Conservation (phyloP, 2,888 invertebrate species). For the Agrotis segetum region DNA sequence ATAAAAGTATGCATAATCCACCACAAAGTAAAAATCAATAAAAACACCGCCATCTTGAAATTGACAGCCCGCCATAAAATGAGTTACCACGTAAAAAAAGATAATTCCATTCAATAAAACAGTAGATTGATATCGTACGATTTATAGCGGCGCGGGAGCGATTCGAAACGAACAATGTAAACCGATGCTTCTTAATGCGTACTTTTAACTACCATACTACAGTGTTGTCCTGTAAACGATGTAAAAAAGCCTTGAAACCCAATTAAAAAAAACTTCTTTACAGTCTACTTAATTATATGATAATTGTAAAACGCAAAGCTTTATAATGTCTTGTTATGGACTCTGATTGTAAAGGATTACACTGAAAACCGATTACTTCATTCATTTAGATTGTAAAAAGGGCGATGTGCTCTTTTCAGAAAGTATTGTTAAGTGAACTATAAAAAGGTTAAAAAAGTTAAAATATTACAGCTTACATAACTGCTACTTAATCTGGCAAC, state of each 20-base stretch:
- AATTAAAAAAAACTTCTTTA: conserved; percentile 28
- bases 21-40: conserved; percentile 53
- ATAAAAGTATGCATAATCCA: conserved; percentile 20
- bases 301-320: conserved; percentile 29
- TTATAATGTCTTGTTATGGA: conserved; percentile 10
- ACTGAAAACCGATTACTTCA: conserved; percentile 13
- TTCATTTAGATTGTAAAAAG: neutral
- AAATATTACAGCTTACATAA: conserved; percentile 19
- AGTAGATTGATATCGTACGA: conserved; percentile 69
- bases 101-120: conserved; percentile 69
- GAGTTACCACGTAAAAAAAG: conserved; percentile 59
- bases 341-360: conserved; percentile 19
- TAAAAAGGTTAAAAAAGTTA: neutral
- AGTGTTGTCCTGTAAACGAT: conserved; percentile 50
- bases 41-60: conserved; percentile 52
- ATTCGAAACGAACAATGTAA: conserved; percentile 60
- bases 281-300: conserved; percentile 31
- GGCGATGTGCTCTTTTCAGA: neutral
- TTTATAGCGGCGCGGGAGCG: conserved; percentile 58
- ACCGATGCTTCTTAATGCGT: conserved; percentile 51
- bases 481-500: conserved; percentile 48
- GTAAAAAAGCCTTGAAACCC: conserved; percentile 41
- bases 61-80: conserved; percentile 59
- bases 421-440: neutral
- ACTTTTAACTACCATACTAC: conserved; percentile 55